Base-by-base conservation (phyloP, 2,888 invertebrate species). In the Lepidochitona cinerea region DNA sequence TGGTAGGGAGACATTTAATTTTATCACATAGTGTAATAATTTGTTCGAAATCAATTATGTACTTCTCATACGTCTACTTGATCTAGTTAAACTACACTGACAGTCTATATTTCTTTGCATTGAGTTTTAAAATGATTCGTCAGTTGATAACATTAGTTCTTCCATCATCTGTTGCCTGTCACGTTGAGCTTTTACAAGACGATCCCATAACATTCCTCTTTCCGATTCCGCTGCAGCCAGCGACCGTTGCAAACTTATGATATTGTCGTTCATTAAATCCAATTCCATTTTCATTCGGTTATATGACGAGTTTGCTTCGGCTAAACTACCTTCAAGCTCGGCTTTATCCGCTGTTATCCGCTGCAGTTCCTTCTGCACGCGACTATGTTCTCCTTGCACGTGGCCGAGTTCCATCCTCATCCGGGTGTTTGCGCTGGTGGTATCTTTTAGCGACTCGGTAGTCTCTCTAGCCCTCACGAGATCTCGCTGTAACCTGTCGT, bases 121-220 rank as follows among this genome's bases (percentile, higher is more conserved):
- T 59, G 23, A 59, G 2, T 29, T 59, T 4, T 14, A 23, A 18
- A 29, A 23, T 4, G 29, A 59, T 59, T 59, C 59, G 23, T 59
- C 59, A 23, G 59, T 32, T 26, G 59, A 29, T 14, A 29, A 14
- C 23, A 59, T 59, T 29, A 59, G 59, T 26, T 59, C 59, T 4
- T 59, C 59, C 59, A 59, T 59, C 59, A 59, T 59, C 23, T 29
- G 59, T 29, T 59, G 29, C 29, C 29, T 59, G 59, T 59, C 59
- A 18, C 14, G 18, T 14, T 59, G 59, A 7, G 59, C 59, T 59
- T 59, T 23, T 32, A 14, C 59, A 23, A 59, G 32, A 14, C 59
- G 59, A 29, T 59, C 59, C 59, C 59, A 59, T 9, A 59, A 32
- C 23, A 59, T 12, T 14, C 59, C 29, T 29, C 59, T 59, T 32